phyloP scores from a whole-genome alignment of 2,113 vertebrate species.

The Amphilophus citrinellus region DNA sequence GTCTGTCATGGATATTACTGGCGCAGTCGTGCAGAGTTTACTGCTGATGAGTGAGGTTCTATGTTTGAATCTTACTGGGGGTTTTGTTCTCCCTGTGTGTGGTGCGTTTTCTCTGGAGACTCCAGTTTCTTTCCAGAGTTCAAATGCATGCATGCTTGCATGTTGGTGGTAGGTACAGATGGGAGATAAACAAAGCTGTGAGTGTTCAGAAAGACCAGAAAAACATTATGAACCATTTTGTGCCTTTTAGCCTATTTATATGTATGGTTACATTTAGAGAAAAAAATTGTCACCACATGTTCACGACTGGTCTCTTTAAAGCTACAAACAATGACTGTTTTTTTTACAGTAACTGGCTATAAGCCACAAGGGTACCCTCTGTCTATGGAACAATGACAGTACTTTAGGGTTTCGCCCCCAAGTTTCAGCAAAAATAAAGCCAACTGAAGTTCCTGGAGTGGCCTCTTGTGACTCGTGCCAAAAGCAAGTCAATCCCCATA shows the following conservation, averaged over 20 bases:
- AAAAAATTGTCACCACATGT: neutral
- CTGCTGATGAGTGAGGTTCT: neutral
- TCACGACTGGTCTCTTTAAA: neutral
- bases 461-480: no score
- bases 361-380: neutral
- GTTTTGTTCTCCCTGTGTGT: neutral
- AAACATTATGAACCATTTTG: neutral
- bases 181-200: neutral
- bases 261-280: neutral
- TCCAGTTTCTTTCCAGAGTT: neutral
- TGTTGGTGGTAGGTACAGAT: neutral
- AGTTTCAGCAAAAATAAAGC: neutral
- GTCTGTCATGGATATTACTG: no score
- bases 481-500: no score
- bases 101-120: neutral
- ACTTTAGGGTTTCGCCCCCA: neutral
- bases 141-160: neutral
- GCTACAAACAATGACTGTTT: neutral
- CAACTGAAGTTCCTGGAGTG: no score
- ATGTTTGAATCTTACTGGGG: rapidly evolving
- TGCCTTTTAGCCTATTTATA: neutral
- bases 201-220: conserved; percentile 1
- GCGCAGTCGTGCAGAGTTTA: neutral
- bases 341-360: neutral
- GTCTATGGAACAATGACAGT: neutral